Evolutionary conservation across 2,113 vertebrate genomes (phyloP), one percentile per base, ranked within the genome.

Genomic region (Oryzias celebensis): DNA sequence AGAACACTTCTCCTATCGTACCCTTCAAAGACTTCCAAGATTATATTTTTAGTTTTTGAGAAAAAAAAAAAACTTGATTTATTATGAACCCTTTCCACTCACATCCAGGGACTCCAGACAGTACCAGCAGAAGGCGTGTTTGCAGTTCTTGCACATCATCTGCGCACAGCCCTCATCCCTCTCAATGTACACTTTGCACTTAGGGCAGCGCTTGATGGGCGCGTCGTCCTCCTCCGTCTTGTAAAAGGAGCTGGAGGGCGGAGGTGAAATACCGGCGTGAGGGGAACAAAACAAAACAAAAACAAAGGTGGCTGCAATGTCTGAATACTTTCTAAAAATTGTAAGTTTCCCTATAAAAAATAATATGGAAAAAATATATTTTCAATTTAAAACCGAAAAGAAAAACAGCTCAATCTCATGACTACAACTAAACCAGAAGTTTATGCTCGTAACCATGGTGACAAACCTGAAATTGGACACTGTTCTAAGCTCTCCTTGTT

Each of bases 71-170:
- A 20, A 20, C 20, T 20, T 20, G 20, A 20, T 20, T 20, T 20
- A 20, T 20, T 20, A 20, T 20, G 20, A 20, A 20, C 20, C 20
- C 20, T 20, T 20, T 20, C 20, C 26, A 97, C 97, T 99, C 89
- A 99, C 97, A 43, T 99, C 97, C 74, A 99, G 92, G 18, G 97
- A 99, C 79, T 98, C 96, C 85, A 99, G 91, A 84, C 97, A 99
- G 91, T 99, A 97, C 97, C 97, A 99, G 91, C 97, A 99, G 92
- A 99, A 99, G 72, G 97, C 96, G 7, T 99, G 97, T 70, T 98
- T 98, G 90, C 97, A 99, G 88, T 94, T 98, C 89, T 96, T 98
- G 75, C 97, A 99, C 97, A 99, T 99, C 97, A 99, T 99, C 86
- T 99, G 97, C 1, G 97, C 97, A 8, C 97, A 99, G 58, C 97